Percentiles rank a stretch among this genome's conserved stretches.
phyloP scores from a whole-genome alignment of 1,140 invertebrate species.

The Dryas iulia region DNA sequence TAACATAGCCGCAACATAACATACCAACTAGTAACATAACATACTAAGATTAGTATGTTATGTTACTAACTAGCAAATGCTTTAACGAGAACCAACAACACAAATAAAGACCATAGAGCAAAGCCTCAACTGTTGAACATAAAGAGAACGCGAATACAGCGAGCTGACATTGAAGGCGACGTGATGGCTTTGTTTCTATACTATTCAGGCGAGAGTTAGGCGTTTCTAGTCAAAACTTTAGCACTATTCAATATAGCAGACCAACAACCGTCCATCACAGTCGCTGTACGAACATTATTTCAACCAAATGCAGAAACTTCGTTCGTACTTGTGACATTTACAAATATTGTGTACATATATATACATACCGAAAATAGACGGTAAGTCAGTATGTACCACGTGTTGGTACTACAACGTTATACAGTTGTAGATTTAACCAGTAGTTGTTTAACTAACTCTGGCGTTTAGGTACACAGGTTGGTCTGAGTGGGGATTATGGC shows the following conservation, averaged over 20 bases:
- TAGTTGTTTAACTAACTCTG: not conserved
- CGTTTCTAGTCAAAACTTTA: not conserved
- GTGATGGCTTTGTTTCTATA: conserved; percentile 14
- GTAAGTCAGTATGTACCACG: not conserved
- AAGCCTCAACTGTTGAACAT: conserved; percentile 11
- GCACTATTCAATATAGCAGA: not conserved
- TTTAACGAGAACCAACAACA: too few relatives aligned
- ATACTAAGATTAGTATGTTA: too few relatives aligned
- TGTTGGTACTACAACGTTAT: not conserved
- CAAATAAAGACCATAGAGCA: conserved; percentile 3
- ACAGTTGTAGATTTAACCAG: not conserved
- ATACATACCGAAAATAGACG: not conserved
- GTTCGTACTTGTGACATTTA: not conserved
- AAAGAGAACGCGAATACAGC: too few relatives aligned
- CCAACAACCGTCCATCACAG: conserved; percentile 4
- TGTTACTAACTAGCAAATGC: too few relatives aligned
- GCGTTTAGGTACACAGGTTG: not conserved
- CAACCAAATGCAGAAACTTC: conserved; percentile 1
- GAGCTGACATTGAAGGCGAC: not conserved
- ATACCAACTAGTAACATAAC: too few relatives aligned
- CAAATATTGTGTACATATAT: not conserved
- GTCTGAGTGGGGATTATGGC: not conserved
- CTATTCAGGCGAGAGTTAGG: not conserved
- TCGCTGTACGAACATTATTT: not conserved
- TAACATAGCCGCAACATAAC: too few relatives aligned